These are phyloP conservation scores for Lamellibrachia columna DNA, from an alignment of 2,888 invertebrate species.

Conservation along the genomic window DNA sequence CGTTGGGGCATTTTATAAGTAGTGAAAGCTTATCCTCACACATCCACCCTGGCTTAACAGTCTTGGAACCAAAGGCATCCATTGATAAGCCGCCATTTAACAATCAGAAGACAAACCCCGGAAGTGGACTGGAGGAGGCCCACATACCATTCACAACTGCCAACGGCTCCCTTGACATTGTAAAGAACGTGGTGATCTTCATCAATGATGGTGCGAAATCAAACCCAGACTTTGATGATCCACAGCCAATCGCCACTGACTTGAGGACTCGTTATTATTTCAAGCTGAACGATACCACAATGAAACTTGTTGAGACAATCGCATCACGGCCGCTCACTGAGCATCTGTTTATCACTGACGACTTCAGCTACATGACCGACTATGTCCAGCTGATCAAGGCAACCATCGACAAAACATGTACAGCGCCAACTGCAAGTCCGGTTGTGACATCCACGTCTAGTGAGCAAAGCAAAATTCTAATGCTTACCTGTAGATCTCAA, in stretches of 20 bases:
- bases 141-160: not conserved
- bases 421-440: not conserved
- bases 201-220: constrained; percentile 27
- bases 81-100: constrained; percentile 7
- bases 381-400: not conserved
- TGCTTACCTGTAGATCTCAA: no score
- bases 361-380: not conserved
- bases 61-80: no score
- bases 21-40: no score
- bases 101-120: constrained; percentile 17
- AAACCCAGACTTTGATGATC: not conserved
- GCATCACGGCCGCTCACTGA: not conserved
- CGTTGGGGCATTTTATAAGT: no score
- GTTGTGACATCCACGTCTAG: not conserved
- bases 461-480: no score
- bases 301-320: constrained; percentile 8
- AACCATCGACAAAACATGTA: not conserved
- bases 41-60: no score
- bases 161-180: not conserved
- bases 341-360: constrained; percentile 7
- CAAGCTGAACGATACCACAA: not conserved
- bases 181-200: constrained; percentile 16
- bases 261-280: constrained; percentile 17
- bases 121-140: not conserved
- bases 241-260: not conserved